These are phyloP conservation scores for Oscheius myriophilus DNA, from an alignment of 2,888 invertebrate species.

Conservation along the genomic window DNA sequence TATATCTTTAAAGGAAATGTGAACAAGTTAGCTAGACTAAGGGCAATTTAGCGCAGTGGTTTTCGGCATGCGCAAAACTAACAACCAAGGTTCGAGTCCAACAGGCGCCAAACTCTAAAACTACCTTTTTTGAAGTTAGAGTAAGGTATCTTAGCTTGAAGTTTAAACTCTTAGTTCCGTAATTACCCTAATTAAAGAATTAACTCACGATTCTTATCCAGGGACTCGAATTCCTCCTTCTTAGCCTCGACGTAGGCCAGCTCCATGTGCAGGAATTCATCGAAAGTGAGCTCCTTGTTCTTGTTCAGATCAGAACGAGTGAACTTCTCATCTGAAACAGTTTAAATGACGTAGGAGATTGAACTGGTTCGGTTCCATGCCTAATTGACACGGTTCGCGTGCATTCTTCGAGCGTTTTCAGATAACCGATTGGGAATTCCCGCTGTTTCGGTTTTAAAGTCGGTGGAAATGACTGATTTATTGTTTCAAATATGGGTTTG, in stretches of 20 bases:
- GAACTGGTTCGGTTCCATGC: not conserved
- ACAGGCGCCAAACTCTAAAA: too few species aligned
- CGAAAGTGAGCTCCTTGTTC: conserved; percentile 56
- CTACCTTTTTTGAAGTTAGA: too few species aligned
- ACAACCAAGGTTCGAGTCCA: too few species aligned
- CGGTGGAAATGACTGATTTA: not conserved
- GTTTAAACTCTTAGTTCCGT: too few species aligned
- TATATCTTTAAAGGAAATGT: too few species aligned
- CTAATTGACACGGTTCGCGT: not conserved
- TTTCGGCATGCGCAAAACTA: too few species aligned
- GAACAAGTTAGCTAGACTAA: too few species aligned
- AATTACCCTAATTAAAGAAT: too few species aligned
- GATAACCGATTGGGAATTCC: too few species aligned
- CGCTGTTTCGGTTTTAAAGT: not conserved
- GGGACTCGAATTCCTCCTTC: conserved; percentile 61
- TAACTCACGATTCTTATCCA: conserved; percentile 57
- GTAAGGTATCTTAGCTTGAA: too few species aligned
- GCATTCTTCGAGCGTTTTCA: too few species aligned
- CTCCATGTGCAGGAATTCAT: conserved; percentile 67
- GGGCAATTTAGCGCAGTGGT: too few species aligned
- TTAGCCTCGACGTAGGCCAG: conserved; percentile 63
- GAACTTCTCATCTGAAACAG: conserved; percentile 56
- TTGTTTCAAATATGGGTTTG: not conserved
- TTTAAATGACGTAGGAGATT: not conserved
- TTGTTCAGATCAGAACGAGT: conserved; percentile 57